Conservation (phyloP, 2,888 invertebrate genomes). For the Halictus ligatus region DNA sequence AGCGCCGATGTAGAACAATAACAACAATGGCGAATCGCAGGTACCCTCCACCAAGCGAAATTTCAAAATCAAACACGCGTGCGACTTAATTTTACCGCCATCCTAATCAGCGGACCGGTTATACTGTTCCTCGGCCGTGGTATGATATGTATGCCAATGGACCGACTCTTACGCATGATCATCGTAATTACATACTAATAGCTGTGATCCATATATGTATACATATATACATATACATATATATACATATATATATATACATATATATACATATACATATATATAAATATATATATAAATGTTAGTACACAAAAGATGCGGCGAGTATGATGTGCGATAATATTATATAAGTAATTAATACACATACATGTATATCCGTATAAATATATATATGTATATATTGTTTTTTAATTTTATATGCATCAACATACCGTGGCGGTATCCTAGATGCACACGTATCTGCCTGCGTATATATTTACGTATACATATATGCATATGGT, state of each 20-base stretch:
- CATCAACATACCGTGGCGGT: conserved; percentile 52
- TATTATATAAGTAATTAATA: conserved; percentile 7
- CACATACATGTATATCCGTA: not conserved
- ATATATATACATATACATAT: not conserved
- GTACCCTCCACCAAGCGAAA: conserved; percentile 73
- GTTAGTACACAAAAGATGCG: conserved; percentile 8
- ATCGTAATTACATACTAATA: conserved; percentile 48
- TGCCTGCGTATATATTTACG: conserved; percentile 3
- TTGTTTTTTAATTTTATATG: not conserved
- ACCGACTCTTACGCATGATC: conserved; percentile 44
- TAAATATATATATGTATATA: not conserved
- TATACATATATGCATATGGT: conserved; percentile 52
- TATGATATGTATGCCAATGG: conserved; percentile 7
- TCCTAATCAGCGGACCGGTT: not conserved
- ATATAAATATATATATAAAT: not conserved
- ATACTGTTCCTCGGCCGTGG: conserved; percentile 24
- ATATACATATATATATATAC: not conserved
- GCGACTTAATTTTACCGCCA: not conserved
- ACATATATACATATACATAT: not conserved
- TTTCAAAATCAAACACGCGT: conserved; percentile 60
- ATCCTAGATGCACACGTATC: conserved; percentile 41
- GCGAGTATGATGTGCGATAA: conserved; percentile 6
- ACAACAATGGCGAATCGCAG: conserved; percentile 39
- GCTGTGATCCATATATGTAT: conserved; percentile 25
- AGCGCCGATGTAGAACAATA: conserved; percentile 43